These are phyloP conservation scores for Capreolus pygargus DNA, from an alignment of 2,113 vertebrate species.

Conservation along the genomic window DNA sequence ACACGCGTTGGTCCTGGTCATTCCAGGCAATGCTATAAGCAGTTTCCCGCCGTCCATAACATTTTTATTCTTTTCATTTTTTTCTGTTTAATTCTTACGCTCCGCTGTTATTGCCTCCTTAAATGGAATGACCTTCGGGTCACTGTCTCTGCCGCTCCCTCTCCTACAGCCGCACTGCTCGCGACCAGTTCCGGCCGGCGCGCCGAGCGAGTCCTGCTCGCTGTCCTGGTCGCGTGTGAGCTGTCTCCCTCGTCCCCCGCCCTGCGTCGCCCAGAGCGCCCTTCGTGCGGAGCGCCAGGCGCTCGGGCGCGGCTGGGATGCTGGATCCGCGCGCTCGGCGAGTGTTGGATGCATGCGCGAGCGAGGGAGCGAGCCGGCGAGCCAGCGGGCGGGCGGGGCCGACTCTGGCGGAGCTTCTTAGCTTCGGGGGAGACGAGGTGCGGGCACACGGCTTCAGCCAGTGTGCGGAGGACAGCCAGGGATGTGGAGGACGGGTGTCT, in stretches of 20 bases:
- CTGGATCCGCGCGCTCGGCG: not conserved
- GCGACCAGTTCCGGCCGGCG: not conserved
- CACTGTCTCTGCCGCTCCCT: not conserved
- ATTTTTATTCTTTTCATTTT: not conserved
- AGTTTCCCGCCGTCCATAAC: not conserved
- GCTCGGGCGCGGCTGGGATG: not conserved
- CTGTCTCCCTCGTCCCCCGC: not conserved
- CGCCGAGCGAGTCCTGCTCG: not conserved
- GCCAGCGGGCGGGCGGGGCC: not conserved
- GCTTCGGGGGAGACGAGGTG: not conserved
- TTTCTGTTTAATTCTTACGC: not conserved
- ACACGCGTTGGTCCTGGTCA: accelerated
- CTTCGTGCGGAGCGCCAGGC: not conserved
- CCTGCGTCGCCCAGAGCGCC: not conserved
- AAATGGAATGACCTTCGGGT: not conserved
- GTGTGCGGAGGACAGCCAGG: not conserved
- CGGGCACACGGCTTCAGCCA: not conserved
- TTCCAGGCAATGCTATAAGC: not conserved
- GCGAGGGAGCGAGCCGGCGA: too few relatives aligned
- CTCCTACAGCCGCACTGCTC: not conserved
- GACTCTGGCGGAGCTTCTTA: not conserved
- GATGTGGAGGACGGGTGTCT: not conserved
- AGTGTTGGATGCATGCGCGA: not conserved
- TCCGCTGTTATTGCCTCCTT: not conserved
- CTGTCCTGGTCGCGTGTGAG: not conserved